phyloP scores from a whole-genome alignment of 2,888 invertebrate species.

The Aphrophora alni region DNA sequence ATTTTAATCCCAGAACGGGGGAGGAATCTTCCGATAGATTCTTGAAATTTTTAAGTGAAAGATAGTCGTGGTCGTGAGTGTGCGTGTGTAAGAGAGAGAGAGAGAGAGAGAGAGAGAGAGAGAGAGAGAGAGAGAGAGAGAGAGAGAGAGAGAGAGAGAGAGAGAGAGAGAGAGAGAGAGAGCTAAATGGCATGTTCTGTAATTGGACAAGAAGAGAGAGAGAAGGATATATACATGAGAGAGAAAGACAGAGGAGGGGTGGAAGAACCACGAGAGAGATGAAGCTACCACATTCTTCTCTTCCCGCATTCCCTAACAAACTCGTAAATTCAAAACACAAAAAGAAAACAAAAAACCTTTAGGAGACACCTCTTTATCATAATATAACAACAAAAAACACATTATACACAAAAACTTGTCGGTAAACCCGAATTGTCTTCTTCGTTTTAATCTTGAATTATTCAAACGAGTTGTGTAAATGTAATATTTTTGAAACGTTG shows the following conservation, averaged over 20 bases:
- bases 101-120: neutral
- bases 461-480: neutral
- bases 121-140: too few relatives aligned
- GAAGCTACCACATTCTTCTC: neutral
- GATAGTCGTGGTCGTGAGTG: neutral
- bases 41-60: neutral
- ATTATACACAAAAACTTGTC: neutral
- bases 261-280: too few relatives aligned
- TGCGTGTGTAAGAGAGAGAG: too few relatives aligned
- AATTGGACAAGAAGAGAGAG: neutral
- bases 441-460: neutral
- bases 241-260: too few relatives aligned
- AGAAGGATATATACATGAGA: too few relatives aligned
- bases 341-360: neutral
- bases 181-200: neutral
- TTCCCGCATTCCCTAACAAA: neutral
- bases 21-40: neutral
- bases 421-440: neutral
- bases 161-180: neutral
- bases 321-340: neutral
- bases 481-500: neutral
- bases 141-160: too few relatives aligned
- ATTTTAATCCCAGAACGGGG: neutral
- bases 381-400: neutral
- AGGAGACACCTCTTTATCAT: neutral